Evolutionary conservation across 2,888 invertebrate genomes (phyloP), one percentile per base, ranked within the genome.

Genomic region (Pachydiplax longipennis): DNA sequence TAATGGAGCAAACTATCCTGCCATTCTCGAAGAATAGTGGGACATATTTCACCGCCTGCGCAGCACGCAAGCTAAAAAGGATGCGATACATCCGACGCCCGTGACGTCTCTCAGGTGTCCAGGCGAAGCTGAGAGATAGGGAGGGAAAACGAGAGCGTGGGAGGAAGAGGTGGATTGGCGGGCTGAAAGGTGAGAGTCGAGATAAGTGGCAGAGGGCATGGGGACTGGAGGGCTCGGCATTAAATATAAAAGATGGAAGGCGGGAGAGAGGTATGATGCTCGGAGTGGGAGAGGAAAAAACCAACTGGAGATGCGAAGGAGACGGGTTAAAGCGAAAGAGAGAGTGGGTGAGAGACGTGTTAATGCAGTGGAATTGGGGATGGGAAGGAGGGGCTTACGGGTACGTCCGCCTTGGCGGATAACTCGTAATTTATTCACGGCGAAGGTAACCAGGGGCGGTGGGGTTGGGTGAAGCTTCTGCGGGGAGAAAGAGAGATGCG

Each of bases 341-440:
- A 31, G 35, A 35, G 83, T 31, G 58, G 48, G 13, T n/a, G 35
- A 37, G 61, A 82, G 82, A 82, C 82, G 82, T 82, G 82, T 82
- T 82, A 82, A 82, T 82, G 82, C 82, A 82, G 83, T 83, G 83
- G 83, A 53, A 53, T 53, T 25, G 61, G 37, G 48, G 58, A 31
- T 25, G 22, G 44, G 53, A 22, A 37, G 61, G 58, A 37, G 61
- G 61, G 87, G 83, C 83, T 83, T 83, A 58, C 31, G 83, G 82
- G 31, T 83, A 58, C 87, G 87, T 87, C 61, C 87, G 87, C 87
- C 87, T 87, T 87, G 87, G 87, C 87, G 58, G 87, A 87, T 87
- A 61, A 35, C 65, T 87, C 87, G 87, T 87, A 87, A 87, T 87
- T 87, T 87, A 87, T 87, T 87, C 87, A 87, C 87, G 87, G 87